Conservation (phyloP, 2,797 vertebrate genomes). For the Lepus townsendii region DNA sequence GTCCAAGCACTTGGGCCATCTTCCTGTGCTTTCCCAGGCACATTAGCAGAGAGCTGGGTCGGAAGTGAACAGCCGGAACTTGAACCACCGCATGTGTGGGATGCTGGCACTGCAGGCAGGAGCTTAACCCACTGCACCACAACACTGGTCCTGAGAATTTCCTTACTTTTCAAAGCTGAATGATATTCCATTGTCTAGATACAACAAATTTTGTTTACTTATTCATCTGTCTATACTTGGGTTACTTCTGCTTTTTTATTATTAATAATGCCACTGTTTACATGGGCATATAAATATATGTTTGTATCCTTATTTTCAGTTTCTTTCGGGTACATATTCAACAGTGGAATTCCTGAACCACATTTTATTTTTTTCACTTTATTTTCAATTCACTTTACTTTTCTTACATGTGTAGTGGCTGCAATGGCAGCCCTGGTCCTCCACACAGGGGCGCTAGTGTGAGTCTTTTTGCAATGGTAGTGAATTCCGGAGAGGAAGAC, state of each 20-base stretch:
- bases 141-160: neutral
- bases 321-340: neutral
- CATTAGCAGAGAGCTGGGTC: too few species aligned
- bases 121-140: too few species aligned
- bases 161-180: neutral
- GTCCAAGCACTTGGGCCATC: too few species aligned
- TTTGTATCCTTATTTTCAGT: neutral
- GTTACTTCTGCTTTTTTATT: neutral
- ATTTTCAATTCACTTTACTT: conserved; percentile 87
- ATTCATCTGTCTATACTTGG: neutral
- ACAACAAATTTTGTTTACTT: neutral
- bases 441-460: conserved; percentile 87
- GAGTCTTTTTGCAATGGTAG: conserved; percentile 90
- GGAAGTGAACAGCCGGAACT: too few species aligned
- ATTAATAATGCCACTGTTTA: neutral
- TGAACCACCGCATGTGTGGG: too few species aligned
- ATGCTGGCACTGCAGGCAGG: too few species aligned
- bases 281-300: neutral
- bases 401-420: conserved; percentile 85
- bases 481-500: conserved; percentile 91
- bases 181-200: neutral
- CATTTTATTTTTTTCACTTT: neutral
- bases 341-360: neutral
- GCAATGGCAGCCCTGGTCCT: conserved; percentile 83
- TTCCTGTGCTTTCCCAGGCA: too few species aligned